These are phyloP conservation scores for Enteromius radiatus DNA, from an alignment of 2,797 vertebrate species.

Conservation along the genomic window DNA sequence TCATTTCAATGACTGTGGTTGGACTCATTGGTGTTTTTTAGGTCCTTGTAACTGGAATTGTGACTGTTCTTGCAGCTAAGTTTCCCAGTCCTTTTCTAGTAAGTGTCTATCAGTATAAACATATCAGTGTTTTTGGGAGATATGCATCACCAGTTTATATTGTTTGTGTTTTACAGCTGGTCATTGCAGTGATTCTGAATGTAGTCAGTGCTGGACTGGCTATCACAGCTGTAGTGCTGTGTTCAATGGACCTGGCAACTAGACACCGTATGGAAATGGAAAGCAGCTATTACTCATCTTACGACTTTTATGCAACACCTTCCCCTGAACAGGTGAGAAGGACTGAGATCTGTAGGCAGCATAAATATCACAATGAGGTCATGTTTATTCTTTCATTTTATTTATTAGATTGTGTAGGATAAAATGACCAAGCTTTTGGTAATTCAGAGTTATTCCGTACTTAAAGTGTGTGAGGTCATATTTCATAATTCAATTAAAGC, in stretches of 20 bases:
- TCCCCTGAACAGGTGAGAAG: rapidly evolving
- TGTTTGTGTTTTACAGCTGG: conserved; percentile 62
- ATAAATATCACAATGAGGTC: not conserved
- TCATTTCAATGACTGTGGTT: not conserved
- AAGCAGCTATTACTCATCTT: no score
- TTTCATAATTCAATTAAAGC: no score
- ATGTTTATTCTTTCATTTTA: not conserved
- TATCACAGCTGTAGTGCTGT: conserved; percentile 65
- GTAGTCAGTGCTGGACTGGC: conserved; percentile 62
- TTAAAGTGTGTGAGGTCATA: no score
- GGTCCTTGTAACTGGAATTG: conserved; percentile 67
- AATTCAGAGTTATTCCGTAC: no score
- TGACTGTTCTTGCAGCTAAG: conserved; percentile 70
- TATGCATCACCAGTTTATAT: not conserved
- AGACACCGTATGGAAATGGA: no score
- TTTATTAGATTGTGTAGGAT: not conserved
- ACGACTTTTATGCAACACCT: rapidly evolving
- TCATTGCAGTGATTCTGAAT: conserved; percentile 64
- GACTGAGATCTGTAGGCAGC: rapidly evolving
- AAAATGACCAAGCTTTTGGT: not conserved
- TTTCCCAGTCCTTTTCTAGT: conserved; percentile 75
- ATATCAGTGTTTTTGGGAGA: not conserved
- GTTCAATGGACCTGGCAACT: not conserved
- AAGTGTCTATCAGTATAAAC: conserved; percentile 56
- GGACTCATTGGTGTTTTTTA: conserved; percentile 52